These are phyloP conservation scores for Podabrus alpinus DNA, from an alignment of 2,888 invertebrate species.

Conservation along the genomic window DNA sequence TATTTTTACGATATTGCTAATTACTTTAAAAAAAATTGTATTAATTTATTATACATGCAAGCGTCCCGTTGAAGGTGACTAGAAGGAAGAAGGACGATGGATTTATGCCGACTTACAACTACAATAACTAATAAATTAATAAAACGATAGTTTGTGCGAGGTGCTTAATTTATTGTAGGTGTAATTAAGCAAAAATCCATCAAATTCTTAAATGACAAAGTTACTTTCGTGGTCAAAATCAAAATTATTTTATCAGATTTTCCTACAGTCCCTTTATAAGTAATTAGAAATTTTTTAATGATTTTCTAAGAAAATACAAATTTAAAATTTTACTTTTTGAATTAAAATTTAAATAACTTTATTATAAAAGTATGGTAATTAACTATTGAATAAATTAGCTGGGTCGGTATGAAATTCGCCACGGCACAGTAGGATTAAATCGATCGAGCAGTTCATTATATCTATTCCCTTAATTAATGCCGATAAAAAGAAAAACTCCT, in stretches of 20 bases:
- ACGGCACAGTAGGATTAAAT: constrained; percentile 51
- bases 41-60: neutral
- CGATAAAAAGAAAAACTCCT: constrained; percentile 40
- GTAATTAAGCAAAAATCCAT: too few relatives aligned
- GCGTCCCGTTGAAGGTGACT: neutral
- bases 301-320: neutral
- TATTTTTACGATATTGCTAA: neutral
- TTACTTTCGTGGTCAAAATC: too few relatives aligned
- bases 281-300: neutral
- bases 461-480: constrained; percentile 51
- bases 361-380: constrained; percentile 47
- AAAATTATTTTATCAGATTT: too few relatives aligned
- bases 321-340: constrained; percentile 16
- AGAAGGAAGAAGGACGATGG: neutral
- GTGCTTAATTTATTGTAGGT: too few relatives aligned
- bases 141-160: too few relatives aligned
- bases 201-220: neutral
- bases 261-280: too few relatives aligned
- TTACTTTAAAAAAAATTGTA: neutral
- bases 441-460: constrained; percentile 54
- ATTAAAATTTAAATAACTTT: constrained; percentile 36
- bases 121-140: neutral
- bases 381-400: constrained; percentile 54
- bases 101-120: neutral
- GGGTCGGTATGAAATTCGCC: constrained; percentile 50